phyloP scores from a whole-genome alignment of 2,888 invertebrate species.

The Coronaproctus castanopsis region DNA sequence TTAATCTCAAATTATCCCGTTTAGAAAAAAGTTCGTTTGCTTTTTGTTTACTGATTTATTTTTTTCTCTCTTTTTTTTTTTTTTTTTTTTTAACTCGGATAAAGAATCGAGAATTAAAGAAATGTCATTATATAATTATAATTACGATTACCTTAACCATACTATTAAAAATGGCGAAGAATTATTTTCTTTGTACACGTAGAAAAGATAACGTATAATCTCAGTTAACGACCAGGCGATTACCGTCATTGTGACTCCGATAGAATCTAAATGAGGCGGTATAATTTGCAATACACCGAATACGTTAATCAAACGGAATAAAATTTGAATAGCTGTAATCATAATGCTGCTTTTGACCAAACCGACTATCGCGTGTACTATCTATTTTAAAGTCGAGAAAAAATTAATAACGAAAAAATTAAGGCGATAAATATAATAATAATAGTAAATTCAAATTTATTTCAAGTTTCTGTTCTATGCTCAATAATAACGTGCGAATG shows the following conservation, averaged over 20 bases:
- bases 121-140: too few species aligned
- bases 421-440: too few species aligned
- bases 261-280: conserved; percentile 3
- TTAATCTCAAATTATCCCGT: too few species aligned
- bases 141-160: conserved; percentile 8
- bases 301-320: conserved; percentile 10
- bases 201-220: conserved; percentile 7
- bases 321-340: conserved; percentile 6
- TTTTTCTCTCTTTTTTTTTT: too few species aligned
- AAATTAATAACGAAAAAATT: neutral
- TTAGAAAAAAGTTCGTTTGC: too few species aligned
- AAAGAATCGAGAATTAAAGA: too few species aligned
- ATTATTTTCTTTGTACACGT: conserved; percentile 10
- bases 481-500: too few species aligned
- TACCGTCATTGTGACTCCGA: conserved; percentile 11
- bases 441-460: too few species aligned
- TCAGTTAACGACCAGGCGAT: conserved; percentile 10
- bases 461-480: too few species aligned
- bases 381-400: conserved; percentile 1
- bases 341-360: conserved; percentile 9
- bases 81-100: too few species aligned
- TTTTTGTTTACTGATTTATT: too few species aligned
- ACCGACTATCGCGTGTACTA: conserved; percentile 6
- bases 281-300: conserved; percentile 9
- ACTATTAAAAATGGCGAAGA: conserved; percentile 2